These are phyloP conservation scores for Thamnaconus septentrionalis DNA, from an alignment of 2,113 vertebrate genomes.

Conservation along the genomic window DNA sequence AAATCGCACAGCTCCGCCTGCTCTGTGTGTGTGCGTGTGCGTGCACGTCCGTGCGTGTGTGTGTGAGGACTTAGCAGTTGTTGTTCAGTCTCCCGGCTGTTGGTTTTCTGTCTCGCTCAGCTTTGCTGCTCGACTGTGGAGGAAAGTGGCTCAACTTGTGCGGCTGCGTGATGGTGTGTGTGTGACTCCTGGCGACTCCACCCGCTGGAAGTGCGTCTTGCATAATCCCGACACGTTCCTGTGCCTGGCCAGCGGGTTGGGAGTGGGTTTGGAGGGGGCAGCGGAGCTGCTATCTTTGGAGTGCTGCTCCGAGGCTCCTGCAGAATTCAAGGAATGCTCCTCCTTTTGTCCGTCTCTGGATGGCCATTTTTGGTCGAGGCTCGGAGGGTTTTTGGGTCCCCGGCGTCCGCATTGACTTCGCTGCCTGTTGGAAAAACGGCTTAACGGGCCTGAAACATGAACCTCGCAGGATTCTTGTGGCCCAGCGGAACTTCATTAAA, in stretches of 20 bases:
- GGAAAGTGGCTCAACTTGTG: not conserved
- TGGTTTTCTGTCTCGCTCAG: no score
- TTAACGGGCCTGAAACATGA: not conserved
- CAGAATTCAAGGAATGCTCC: conserved; percentile 40
- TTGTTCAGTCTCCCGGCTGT: no score
- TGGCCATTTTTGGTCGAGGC: conserved; percentile 33
- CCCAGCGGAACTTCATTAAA: no score
- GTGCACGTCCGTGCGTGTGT: conserved; percentile 18
- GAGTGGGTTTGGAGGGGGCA: conserved; percentile 11
- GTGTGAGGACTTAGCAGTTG: not conserved
- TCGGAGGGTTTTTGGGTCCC: conserved; percentile 28
- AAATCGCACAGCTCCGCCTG: conserved; percentile 29
- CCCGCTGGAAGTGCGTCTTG: not conserved
- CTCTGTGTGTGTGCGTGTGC: conserved; percentile 2
- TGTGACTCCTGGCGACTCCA: conserved; percentile 39
- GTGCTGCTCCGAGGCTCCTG: conserved; percentile 15
- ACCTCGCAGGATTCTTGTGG: not conserved
- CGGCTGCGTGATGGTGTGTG: conserved; percentile 24
- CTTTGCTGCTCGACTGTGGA: no score
- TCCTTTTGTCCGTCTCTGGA: conserved; percentile 12
- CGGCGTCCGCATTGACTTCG: no score
- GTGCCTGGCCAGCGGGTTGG: conserved; percentile 8
- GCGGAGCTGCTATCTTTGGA: conserved; percentile 37
- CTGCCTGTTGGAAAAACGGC: not conserved
- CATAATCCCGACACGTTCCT: conserved; percentile 2